Evolutionary conservation across 2,113 vertebrate species (phyloP).

Genomic region (Natator depressus): DNA sequence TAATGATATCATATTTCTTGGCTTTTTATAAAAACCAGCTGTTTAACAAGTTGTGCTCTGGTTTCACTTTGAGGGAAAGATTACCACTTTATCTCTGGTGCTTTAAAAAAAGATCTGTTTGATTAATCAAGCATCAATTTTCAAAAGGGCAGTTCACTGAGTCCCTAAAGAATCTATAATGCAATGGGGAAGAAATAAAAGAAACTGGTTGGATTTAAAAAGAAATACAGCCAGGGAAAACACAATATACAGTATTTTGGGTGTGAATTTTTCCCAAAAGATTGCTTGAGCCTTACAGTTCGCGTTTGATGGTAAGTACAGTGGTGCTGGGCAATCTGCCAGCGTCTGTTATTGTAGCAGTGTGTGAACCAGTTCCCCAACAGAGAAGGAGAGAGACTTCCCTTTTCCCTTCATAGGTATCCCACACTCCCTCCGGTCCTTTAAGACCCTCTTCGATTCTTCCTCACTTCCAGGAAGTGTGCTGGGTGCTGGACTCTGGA

Average conservation of each 20-base stretch:
- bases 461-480: background rate
- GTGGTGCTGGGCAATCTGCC: conserved; percentile 25
- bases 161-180: conserved; percentile 33
- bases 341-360: conserved; percentile 51
- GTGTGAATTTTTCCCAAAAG: conserved; percentile 61
- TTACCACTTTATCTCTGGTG: conserved; percentile 24
- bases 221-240: conserved; percentile 14
- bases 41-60: background rate
- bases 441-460: background rate
- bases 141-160: conserved; percentile 1
- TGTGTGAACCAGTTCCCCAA: conserved; percentile 28
- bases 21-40: background rate
- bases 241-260: background rate
- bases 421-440: background rate
- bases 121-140: conserved; percentile 30
- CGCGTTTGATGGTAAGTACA: conserved; percentile 30
- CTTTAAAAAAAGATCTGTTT: conserved; percentile 39
- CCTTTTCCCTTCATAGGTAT: conserved; percentile 22
- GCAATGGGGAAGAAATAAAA: conserved; percentile 31
- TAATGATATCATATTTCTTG: background rate
- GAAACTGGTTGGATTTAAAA: conserved; percentile 4
- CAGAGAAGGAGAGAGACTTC: conserved; percentile 16
- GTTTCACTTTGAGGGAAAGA: conserved; percentile 16
- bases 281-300: conserved; percentile 30
- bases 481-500: background rate